Evolutionary conservation across 2,888 invertebrate genomes (phyloP), one percentile per base, ranked within the genome.

Genomic region (Athalia rosae): DNA sequence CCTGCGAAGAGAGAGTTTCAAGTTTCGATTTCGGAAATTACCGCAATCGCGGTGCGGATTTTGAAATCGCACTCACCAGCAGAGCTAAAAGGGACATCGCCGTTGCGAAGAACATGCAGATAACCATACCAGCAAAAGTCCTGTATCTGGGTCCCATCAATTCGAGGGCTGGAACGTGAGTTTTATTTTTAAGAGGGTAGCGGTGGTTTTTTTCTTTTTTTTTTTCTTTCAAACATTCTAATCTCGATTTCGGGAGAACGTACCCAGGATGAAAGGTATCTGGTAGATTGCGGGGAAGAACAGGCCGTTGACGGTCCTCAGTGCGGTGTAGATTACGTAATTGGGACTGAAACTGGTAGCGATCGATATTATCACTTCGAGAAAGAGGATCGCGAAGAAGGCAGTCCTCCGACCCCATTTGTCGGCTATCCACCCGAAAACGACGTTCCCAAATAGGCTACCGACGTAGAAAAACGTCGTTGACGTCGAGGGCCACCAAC

Each of bases 231-330:
- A 50, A 50, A 50, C 11, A 9, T 50, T 7, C 50, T 50, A 50
- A 28, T 28, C 28, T 28, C 28, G 28, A 28, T 28, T 28, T 28
- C 28, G 28, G n/a, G 41, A 59, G n/a, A 78, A 80, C 88, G 82
- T 84, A 91, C 94, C 93, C 79, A 94, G 87, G 80, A 94, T 93
- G 80, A 94, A 94, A 0, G 94, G 94, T 84, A 93, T 92, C 86
- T 94, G 94, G 84, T 93, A 94, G 79, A 94, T 87, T 0, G 94
- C 93, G 9, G 94, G 94, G 83, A 94, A 94, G 87, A 93, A 93
- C 64, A 93, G 89, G 3, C 94, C 94, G 66, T 93, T 92, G 66
- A 92, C 88, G 4, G 93, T 91, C 80, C 94, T 91, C 66, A 94
- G 85, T 0, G 91, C 91, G 5, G 92, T 91, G 86, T 93, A 94